phyloP scores from a whole-genome alignment of 2,888 invertebrate genomes.

The Xylota sylvarum region DNA sequence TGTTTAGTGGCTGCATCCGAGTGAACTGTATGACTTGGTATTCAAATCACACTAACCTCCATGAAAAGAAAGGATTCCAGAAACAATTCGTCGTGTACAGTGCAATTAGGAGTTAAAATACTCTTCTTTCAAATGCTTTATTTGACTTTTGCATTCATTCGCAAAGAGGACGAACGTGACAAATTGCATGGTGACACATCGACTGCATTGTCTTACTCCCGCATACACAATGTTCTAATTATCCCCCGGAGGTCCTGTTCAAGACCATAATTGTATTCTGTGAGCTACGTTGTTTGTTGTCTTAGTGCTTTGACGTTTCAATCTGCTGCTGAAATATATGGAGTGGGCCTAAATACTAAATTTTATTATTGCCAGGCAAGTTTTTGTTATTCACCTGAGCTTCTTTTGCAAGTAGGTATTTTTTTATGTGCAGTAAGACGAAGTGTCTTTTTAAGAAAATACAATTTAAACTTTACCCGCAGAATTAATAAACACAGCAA shows the following conservation, averaged over 20 bases:
- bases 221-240: constrained; percentile 65
- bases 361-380: constrained; percentile 20
- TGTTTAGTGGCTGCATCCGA: constrained; percentile 70
- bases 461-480: no score
- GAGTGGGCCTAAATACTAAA: constrained; percentile 27
- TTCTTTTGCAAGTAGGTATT: no score
- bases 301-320: constrained; percentile 31
- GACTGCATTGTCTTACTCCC: constrained; percentile 76
- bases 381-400: constrained; percentile 33
- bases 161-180: constrained; percentile 84
- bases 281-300: constrained; percentile 32
- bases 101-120: constrained; percentile 69
- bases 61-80: background rate
- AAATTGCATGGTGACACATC: constrained; percentile 84
- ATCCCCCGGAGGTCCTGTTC: constrained; percentile 61
- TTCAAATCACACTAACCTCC: constrained; percentile 20
- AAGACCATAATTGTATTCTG: constrained; percentile 30
- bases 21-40: constrained; percentile 6
- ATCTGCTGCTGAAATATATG: background rate
- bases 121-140: constrained; percentile 52
- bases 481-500: no score
- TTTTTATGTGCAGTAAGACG: no score
- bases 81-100: constrained; percentile 51
- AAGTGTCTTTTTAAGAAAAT: background rate
- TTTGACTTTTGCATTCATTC: constrained; percentile 38